These are phyloP conservation scores for Eristalinus sepulchralis DNA, from an alignment of 2,888 invertebrate species.

Conservation along the genomic window DNA sequence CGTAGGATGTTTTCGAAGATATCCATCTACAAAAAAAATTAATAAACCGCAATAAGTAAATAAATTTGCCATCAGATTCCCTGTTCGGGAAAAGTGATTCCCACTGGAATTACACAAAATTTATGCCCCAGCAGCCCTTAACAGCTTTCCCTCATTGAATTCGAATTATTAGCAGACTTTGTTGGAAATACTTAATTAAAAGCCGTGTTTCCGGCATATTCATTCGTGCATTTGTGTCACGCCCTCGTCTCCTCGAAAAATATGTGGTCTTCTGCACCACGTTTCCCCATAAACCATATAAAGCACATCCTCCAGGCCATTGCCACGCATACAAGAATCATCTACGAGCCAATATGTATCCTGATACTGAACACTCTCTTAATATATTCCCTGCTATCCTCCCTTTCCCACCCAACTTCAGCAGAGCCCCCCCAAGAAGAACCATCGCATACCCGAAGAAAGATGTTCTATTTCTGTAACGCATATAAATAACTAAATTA, in stretches of 20 bases:
- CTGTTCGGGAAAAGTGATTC: neutral
- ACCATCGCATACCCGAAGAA: conserved; percentile 9
- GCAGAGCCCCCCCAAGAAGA: neutral
- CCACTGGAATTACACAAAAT: neutral
- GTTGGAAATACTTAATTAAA: conserved; percentile 28
- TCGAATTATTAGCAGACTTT: conserved; percentile 47
- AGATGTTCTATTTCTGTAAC: conserved; percentile 60
- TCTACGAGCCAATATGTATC: neutral
- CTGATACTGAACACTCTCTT: conserved; percentile 20
- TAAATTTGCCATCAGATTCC: neutral
- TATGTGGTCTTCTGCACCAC: neutral
- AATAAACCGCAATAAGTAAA: no score
- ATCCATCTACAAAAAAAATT: no score
- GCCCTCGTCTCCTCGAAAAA: neutral
- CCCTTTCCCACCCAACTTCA: neutral
- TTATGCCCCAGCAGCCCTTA: neutral
- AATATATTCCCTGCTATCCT: conserved; percentile 36
- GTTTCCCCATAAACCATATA: neutral
- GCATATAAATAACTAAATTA: conserved; percentile 71
- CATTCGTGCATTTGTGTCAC: neutral
- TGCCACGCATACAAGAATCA: neutral
- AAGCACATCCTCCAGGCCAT: conserved; percentile 3
- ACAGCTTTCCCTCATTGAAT: conserved; percentile 54
- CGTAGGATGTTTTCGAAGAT: no score
- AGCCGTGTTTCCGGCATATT: neutral